A percentile compares a stretch with the other conserved stretches of the same genome.
These are phyloP conservation scores for Andricus quercusramuli DNA, from an alignment of 2,888 invertebrate species.

Conservation along the genomic window DNA sequence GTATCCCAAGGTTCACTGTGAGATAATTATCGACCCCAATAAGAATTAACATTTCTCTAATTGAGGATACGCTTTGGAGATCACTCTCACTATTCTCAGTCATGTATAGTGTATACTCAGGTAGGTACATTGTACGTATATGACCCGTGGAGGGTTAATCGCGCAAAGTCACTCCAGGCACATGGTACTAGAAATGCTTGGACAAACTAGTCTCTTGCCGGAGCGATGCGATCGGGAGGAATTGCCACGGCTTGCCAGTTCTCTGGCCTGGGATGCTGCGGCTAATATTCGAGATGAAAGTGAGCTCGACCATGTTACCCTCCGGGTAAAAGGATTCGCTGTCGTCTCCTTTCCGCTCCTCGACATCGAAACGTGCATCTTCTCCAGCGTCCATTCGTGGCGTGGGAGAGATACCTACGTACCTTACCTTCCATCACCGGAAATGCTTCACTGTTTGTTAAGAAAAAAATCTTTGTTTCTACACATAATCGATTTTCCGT, in stretches of 20 bases:
- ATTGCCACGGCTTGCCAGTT: constrained; percentile 46
- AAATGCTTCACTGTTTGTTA: constrained; percentile 13
- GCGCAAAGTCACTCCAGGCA: constrained; percentile 43
- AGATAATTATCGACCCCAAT: neutral
- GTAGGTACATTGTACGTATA: neutral
- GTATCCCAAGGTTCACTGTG: too few relatives aligned
- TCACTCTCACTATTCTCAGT: constrained; percentile 54
- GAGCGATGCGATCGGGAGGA: constrained; percentile 44
- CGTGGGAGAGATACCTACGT: neutral
- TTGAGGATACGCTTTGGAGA: constrained; percentile 48
- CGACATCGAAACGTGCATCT: constrained; percentile 34
- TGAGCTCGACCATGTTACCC: constrained; percentile 53
- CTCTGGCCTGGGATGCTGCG: neutral
- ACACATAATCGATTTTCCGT: constrained; percentile 33
- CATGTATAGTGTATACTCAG: neutral
- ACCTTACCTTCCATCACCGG: constrained; percentile 2
- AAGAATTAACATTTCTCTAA: neutral
- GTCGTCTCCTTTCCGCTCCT: constrained; percentile 29
- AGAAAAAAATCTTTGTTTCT: constrained; percentile 17
- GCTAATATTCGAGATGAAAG: constrained; percentile 65
- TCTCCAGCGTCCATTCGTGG: neutral
- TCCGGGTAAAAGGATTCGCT: constrained; percentile 44
- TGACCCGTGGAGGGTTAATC: constrained; percentile 46
- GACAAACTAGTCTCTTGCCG: constrained; percentile 26
- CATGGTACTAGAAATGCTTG: constrained; percentile 35